Base-by-base conservation (phyloP, 2,797 vertebrate species). In the Sus cebifrons region DNA sequence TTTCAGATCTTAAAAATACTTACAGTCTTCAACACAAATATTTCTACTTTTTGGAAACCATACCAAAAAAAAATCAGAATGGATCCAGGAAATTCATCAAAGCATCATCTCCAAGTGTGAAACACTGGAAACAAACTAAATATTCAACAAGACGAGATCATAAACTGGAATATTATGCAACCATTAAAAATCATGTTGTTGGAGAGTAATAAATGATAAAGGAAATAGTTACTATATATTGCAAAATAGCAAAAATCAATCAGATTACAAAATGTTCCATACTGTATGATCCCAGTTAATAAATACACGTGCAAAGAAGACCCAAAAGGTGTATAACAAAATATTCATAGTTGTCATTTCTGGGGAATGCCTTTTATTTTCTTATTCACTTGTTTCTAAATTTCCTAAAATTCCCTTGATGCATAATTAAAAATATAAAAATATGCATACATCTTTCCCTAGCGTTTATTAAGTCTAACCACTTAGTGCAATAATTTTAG, bases 401-500 rank as follows among this genome's bases (percentile, higher is more conserved):
- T 87, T 85, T 65, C 23, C 16, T 85, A 54, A 78, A 36, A 7
- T 92, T 67, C 86, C 60, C 68, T 93, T 29, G 20, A 71, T 21
- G 67, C 2, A 75, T 54, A 83, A 62, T 75, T 65, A 20, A 91
- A 93, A 89, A 65, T 71, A 82, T 25, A 49, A 49, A 36, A 60
- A 32, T 20, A 58, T n/a, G 49, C 21, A 54, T 0, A 68, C 20
- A 65, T 68, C 32, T 89, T 95, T 82, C 58, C 95, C 64, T 23
- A 71, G 71, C 25, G n/a, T 65, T 94, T 89, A 65, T 56, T 56
- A 60, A 68, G 20, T 83, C 32, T 84, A 77, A 73, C 18, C 49
- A 82, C 52, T 56, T 71, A 95, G 14, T 81, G 11, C 62, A 86
- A 82, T 84, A 25, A 93, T 78, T 96, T 74, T 65, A 89, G 67